Evolutionary conservation across 2,113 vertebrate genomes (phyloP).

Genomic region (Trachemys scripta): DNA sequence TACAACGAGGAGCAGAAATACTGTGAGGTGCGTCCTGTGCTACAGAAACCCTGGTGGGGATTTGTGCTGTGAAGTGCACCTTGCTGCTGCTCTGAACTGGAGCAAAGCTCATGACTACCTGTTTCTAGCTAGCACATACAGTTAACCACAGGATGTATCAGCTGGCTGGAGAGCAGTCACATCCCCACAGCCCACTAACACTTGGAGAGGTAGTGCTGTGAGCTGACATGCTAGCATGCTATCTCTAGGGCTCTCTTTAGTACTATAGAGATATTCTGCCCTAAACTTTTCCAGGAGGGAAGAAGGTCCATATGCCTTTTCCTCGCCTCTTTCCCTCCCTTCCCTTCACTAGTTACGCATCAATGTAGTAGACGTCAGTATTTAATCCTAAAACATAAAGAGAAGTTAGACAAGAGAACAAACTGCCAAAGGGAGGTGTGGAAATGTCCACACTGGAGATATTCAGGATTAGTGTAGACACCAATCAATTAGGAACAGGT

Average conservation of each 20-base stretch:
- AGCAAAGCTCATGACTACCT: rapidly evolving
- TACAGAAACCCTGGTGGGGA: neutral
- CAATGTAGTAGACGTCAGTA: neutral
- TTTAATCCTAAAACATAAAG: neutral
- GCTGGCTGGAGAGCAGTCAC: neutral
- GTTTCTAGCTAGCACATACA: neutral
- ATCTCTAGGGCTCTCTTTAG: neutral
- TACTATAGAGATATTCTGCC: neutral
- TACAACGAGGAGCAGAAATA: neutral
- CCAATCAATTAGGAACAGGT: rapidly evolving
- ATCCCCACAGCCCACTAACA: neutral
- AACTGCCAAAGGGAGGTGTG: neutral
- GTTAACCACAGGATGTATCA: neutral
- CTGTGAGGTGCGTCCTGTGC: neutral
- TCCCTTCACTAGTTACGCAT: neutral
- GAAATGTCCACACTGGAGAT: no score
- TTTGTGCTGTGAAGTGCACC: neutral
- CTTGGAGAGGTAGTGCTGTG: neutral
- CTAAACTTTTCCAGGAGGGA: neutral
- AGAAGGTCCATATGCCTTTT: neutral
- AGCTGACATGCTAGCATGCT: neutral
- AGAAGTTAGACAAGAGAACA: neutral
- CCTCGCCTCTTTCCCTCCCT: neutral
- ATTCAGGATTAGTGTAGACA: neutral
- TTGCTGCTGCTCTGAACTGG: neutral